Percentiles rank a stretch among this genome's conserved stretches.
Conservation (phyloP, 2,797 vertebrate genomes). For the Phyllotis vaccarum region DNA sequence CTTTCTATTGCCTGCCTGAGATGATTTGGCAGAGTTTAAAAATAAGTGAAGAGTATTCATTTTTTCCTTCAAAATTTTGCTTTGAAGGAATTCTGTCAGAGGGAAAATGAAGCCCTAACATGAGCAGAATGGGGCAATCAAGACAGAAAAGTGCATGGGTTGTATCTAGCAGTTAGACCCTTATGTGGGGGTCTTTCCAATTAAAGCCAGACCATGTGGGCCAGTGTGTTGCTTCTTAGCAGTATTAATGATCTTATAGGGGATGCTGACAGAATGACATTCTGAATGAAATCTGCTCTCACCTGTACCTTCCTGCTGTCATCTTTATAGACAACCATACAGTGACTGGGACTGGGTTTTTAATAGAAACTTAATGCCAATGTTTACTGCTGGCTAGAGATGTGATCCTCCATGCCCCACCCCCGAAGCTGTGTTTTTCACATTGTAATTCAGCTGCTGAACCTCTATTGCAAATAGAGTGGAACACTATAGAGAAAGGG, state of each 20-base stretch:
- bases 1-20: constrained; percentile 69
- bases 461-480: not conserved
- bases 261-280: not conserved
- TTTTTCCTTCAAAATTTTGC: constrained; percentile 70
- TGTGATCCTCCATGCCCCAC: not conserved
- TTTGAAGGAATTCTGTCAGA: constrained; percentile 46
- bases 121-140: not conserved
- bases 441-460: not conserved
- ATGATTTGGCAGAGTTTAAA: constrained; percentile 82
- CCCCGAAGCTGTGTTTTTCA: not conserved
- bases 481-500: not conserved
- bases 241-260: not conserved
- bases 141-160: not conserved
- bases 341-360: constrained; percentile 32
- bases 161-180: not conserved
- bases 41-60: constrained; percentile 82
- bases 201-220: not conserved
- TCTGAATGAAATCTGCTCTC: not conserved
- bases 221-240: not conserved
- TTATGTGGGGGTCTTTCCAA: not conserved
- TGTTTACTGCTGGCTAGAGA: constrained; percentile 37
- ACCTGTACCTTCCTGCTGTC: constrained; percentile 46
- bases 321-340: not conserved
- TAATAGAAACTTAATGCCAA: constrained; percentile 26
- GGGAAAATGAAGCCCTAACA: constrained; percentile 58